Conservation (phyloP, 2,113 vertebrate species). For the Greenwoodochromis staneri region DNA sequence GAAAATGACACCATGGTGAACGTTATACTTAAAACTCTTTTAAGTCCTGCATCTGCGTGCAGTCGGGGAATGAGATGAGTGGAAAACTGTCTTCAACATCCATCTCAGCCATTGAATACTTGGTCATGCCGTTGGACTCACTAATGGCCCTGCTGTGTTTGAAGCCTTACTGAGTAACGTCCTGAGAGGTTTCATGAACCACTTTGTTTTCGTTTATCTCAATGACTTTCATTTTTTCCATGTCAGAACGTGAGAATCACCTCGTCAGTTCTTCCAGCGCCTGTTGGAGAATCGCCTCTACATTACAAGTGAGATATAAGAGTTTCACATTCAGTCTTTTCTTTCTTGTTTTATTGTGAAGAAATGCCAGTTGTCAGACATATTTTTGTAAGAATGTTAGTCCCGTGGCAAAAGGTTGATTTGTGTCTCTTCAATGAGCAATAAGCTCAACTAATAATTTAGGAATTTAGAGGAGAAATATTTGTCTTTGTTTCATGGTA, state of each 20-base stretch:
- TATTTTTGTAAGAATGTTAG: not conserved
- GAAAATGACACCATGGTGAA: not conserved
- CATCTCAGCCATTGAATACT: not conserved
- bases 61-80: not conserved
- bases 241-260: not conserved
- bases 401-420: rapidly evolving
- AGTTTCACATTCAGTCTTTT: not conserved
- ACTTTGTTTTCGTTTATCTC: rapidly evolving
- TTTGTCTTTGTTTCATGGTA: not conserved
- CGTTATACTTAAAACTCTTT: not conserved
- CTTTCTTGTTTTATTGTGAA: not conserved
- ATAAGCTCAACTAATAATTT: not conserved
- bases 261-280: not conserved
- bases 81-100: not conserved
- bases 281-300: rapidly evolving
- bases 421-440: not conserved
- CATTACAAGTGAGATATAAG: rapidly evolving
- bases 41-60: not conserved
- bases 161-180: not conserved
- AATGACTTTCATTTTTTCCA: not conserved
- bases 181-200: not conserved
- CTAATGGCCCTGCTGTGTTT: not conserved
- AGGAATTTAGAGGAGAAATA: not conserved
- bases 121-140: not conserved
- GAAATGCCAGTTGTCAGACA: not conserved